Evolutionary conservation across 2,888 invertebrate species (phyloP), one percentile per base, ranked within the genome.

Genomic region (Monoplex corrugatus): DNA sequence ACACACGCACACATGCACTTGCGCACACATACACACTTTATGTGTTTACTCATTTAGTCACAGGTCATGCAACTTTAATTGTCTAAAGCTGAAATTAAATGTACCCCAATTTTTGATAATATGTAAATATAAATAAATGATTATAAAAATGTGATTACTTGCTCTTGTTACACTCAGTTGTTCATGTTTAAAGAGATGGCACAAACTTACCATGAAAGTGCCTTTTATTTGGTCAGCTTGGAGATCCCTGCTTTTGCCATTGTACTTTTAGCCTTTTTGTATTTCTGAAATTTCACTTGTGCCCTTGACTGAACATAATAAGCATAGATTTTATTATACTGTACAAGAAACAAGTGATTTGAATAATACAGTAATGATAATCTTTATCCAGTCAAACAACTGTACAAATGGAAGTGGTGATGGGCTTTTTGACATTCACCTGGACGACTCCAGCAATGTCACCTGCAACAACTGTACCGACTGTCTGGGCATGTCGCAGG

Each of bases 401-500:
- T 91, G 91, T 57, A 91, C 91, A 2, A 87, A 32, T 28, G 87
- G 87, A 13, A 68, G 89, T 1, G 83, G 43, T 40, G 72, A 50
- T 19, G 23, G 57, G 40, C 23, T 45, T 43, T 19, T 32, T 35
- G n/a, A 38, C 32, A 32, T 38, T 23, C 28, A 87, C 87, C 19
- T 78, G 28, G 45, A 44, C 40, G 8, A 57, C 16, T 38, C 35
- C 40, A 43, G 40, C 16, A 90, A 90, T 38, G 19, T 19, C 57
- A 78, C 86, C 28, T 91, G 91, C 87, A 90, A 90, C 87, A 90
- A 90, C 87, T 93, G 94, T 86, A 87, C 91, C 8, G 95, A 94
- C 89, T 95, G 96, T 91, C 93, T 96, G 2, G 96, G 95, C 57
- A 95, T 96, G 96, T 93, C 95, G 6, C 93, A 95, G 85, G 94